Percentiles rank a stretch among this genome's conserved stretches.
Conservation (phyloP, 2,888 invertebrate species). For the Beris morrisii region DNA sequence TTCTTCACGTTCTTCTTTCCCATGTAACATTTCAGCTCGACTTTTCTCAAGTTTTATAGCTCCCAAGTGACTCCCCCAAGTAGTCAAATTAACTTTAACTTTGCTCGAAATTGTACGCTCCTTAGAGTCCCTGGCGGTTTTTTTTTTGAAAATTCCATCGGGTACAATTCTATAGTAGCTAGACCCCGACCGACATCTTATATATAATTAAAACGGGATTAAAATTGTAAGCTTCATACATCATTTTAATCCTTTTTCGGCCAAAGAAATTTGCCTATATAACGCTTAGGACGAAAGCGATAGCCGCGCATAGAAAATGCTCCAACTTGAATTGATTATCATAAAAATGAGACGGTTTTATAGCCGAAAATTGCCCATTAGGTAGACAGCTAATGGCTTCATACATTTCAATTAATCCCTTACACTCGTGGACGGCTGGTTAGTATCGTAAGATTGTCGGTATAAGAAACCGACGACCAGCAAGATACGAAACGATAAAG, state of each 20-base stretch:
- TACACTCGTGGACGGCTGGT: conserved; percentile 27
- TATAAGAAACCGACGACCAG: too few relatives aligned
- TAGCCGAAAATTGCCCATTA: conserved; percentile 32
- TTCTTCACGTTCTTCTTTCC: too few relatives aligned
- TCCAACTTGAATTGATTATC: conserved; percentile 30
- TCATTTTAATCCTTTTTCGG: conserved; percentile 32
- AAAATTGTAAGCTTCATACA: conserved; percentile 30
- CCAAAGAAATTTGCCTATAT: conserved; percentile 9
- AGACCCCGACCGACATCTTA: too few relatives aligned
- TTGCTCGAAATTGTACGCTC: too few relatives aligned
- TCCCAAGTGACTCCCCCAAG: too few relatives aligned
- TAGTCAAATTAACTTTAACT: too few relatives aligned
- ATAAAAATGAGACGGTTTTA: conserved; percentile 34
- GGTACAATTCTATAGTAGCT: too few relatives aligned
- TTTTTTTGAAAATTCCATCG: too few relatives aligned
- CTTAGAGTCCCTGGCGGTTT: too few relatives aligned
- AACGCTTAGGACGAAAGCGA: neutral
- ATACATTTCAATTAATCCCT: conserved; percentile 36
- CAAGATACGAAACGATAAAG: neutral
- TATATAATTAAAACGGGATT: conserved; percentile 34
- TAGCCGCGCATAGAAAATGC: conserved; percentile 10
- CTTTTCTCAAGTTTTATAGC: too few relatives aligned
- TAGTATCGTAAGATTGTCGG: conserved; percentile 7
- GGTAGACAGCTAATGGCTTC: conserved; percentile 31
- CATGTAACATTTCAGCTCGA: too few relatives aligned